phyloP scores from a whole-genome alignment of 2,113 vertebrate genomes.

The Corapipo altera region DNA sequence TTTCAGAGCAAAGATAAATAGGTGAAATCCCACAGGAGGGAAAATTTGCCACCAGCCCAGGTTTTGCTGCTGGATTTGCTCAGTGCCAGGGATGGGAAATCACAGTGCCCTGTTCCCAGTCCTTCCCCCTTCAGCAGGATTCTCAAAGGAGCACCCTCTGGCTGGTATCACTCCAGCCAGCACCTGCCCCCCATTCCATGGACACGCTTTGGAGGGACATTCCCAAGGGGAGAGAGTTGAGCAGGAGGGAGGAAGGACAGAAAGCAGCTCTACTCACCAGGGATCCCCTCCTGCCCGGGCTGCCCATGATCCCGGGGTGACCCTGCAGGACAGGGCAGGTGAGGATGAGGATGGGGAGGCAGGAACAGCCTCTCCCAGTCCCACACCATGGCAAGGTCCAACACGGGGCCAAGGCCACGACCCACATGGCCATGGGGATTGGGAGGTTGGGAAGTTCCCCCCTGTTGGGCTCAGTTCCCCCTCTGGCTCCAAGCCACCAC shows the following conservation, averaged over 20 bases:
- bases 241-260: not conserved
- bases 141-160: rapidly evolving
- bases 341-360: not conserved
- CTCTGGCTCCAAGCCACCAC: rapidly evolving
- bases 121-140: not conserved
- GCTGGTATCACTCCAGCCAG: not conserved
- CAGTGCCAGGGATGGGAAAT: not conserved
- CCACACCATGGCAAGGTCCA: not conserved
- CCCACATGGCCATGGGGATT: rapidly evolving
- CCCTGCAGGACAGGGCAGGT: constrained; percentile 70
- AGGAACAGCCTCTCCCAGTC: not conserved
- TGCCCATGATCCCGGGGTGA: constrained; percentile 68
- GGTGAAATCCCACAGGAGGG: not conserved
- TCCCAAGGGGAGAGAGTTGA: not conserved
- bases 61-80: not conserved
- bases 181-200: not conserved
- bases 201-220: not conserved
- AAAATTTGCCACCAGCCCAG: not conserved
- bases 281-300: constrained; percentile 70
- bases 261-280: constrained; percentile 66
- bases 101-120: not conserved
- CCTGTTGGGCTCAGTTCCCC: not conserved
- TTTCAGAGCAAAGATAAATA: not conserved
- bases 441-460: not conserved
- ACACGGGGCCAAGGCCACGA: not conserved